Percentiles rank a stretch among this genome's conserved stretches.
phyloP scores from a whole-genome alignment of 2,113 vertebrate genomes.

The Hypomesus transpacificus region DNA sequence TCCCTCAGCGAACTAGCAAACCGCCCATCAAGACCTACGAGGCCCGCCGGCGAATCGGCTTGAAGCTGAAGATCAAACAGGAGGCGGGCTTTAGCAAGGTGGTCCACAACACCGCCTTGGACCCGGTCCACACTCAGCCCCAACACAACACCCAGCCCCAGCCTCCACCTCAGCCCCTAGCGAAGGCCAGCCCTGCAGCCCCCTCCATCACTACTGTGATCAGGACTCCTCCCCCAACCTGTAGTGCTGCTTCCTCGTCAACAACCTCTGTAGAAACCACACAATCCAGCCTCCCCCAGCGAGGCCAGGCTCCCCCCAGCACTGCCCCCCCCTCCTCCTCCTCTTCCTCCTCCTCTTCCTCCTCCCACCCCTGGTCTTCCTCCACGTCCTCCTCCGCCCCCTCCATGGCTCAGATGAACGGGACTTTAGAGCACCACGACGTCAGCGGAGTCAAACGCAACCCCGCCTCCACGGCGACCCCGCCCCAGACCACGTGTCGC shows the following conservation, averaged over 20 bases:
- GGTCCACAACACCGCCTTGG: slow-evolving; percentile 90
- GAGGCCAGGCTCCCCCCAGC: slow-evolving; percentile 13
- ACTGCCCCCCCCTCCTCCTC: slow-evolving; percentile 31
- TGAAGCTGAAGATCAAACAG: slow-evolving; percentile 95
- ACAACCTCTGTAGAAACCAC: slow-evolving; percentile 48
- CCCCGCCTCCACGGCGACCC: slow-evolving; percentile 58
- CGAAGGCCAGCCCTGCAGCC: background rate
- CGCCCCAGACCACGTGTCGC: slow-evolving; percentile 73
- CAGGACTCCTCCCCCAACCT: slow-evolving; percentile 66
- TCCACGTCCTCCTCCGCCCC: slow-evolving; percentile 33
- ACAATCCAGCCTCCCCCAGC: slow-evolving; percentile 37
- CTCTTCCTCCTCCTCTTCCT: slow-evolving; percentile 49
- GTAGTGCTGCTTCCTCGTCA: slow-evolving; percentile 49
- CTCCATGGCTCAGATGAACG: slow-evolving; percentile 77
- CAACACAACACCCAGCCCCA: slow-evolving; percentile 36
- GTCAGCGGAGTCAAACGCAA: slow-evolving; percentile 59
- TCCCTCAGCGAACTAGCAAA: slow-evolving; percentile 82
- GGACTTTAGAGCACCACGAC: slow-evolving; percentile 76
- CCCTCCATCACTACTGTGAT: slow-evolving; percentile 48
- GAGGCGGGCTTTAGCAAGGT: slow-evolving; percentile 90
- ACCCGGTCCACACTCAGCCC: slow-evolving; percentile 79
- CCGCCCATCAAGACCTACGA: slow-evolving; percentile 93
- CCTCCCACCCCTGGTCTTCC: slow-evolving; percentile 46
- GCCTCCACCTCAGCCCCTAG: slow-evolving; percentile 18
- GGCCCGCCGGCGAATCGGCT: slow-evolving; percentile 85